These are phyloP conservation scores for Yponomeuta cagnagella DNA, from an alignment of 2,888 invertebrate species.

Conservation along the genomic window DNA sequence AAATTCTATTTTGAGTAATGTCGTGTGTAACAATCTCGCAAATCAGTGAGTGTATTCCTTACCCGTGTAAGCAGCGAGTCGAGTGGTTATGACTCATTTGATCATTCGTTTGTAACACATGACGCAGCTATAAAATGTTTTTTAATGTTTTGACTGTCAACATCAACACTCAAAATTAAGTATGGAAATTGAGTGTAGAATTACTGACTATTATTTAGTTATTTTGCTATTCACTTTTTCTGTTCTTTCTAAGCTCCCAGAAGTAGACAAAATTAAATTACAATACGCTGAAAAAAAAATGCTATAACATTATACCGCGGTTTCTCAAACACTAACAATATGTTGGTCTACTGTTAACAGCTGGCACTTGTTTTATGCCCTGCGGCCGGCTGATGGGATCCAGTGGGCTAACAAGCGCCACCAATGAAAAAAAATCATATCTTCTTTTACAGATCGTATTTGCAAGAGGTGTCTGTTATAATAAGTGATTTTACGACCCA, in stretches of 20 bases:
- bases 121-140: not conserved
- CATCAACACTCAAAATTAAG: conserved; percentile 1
- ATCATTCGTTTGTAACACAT: conserved; percentile 2
- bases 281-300: conserved; percentile 41
- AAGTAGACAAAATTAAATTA: conserved; percentile 37
- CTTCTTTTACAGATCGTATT: too few species aligned
- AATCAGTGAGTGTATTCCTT: not conserved
- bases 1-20: not conserved
- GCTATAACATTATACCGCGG: conserved; percentile 16
- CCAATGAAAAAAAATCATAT: too few species aligned
- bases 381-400: too few species aligned
- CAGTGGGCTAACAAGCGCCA: too few species aligned
- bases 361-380: too few species aligned
- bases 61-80: not conserved
- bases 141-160: conserved; percentile 8
- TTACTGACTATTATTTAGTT: not conserved
- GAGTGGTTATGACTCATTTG: not conserved
- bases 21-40: not conserved
- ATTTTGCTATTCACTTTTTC: not conserved
- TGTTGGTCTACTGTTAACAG: too few species aligned
- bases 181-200: conserved; percentile 1
- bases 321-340: conserved; percentile 14
- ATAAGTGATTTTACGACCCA: too few species aligned
- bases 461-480: too few species aligned
- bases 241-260: conserved; percentile 46